Conservation (phyloP, 2,113 vertebrate species). For the Kryptolebias marmoratus region DNA sequence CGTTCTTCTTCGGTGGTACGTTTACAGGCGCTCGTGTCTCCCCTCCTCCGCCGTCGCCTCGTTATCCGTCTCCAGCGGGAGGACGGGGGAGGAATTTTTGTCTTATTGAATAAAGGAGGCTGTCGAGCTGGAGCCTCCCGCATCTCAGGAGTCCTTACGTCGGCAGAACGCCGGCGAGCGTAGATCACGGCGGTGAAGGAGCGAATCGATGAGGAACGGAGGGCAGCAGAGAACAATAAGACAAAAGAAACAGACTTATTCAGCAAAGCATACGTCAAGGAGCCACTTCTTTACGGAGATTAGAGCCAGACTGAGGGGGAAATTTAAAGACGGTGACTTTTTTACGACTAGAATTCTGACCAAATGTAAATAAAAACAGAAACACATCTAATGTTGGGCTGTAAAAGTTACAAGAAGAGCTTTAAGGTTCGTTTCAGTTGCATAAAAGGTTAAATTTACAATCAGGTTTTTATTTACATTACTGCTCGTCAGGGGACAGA, state of each 20-base stretch:
- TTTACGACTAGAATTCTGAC: too few species aligned
- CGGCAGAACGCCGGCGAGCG: conserved; percentile 49
- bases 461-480: too few species aligned
- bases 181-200: conserved; percentile 50
- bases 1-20: too few species aligned
- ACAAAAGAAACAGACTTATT: conserved; percentile 12
- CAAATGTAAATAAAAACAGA: too few species aligned
- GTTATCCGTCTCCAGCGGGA: conserved; percentile 32
- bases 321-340: too few species aligned
- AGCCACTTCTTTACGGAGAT: too few species aligned
- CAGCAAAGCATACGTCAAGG: conserved; percentile 5
- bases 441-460: too few species aligned
- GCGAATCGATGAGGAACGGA: conserved; percentile 47
- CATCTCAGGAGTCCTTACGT: conserved; percentile 55
- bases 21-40: neutral
- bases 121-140: conserved; percentile 38
- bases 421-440: too few species aligned
- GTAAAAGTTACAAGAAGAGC: too few species aligned
- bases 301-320: too few species aligned
- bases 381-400: too few species aligned
- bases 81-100: conserved; percentile 38
- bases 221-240: neutral
- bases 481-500: too few species aligned
- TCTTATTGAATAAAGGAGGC: conserved; percentile 51
- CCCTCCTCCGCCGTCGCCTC: neutral